Evolutionary conservation across 30 jellyfish, hydroid and myxozoan species (phyloP).

Genomic region (Catostylus mosaicus): DNA sequence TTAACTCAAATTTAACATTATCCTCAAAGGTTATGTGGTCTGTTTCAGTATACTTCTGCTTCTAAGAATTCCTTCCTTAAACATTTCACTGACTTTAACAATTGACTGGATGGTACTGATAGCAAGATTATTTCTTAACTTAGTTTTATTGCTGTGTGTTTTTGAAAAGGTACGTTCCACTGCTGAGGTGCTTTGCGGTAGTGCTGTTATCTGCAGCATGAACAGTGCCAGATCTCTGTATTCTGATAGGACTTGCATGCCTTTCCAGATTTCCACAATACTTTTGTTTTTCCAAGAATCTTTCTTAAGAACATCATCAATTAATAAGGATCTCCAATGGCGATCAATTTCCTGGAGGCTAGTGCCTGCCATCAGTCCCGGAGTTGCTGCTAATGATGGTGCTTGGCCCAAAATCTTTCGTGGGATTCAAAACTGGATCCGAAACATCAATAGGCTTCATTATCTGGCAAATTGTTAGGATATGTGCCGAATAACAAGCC

Average conservation of each 20-base stretch:
- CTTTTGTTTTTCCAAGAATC: slow-evolving; percentile 26
- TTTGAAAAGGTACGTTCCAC: slow-evolving; percentile 56
- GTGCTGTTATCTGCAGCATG: slow-evolving; percentile 54
- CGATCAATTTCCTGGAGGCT: slow-evolving; percentile 48
- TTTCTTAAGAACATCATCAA: slow-evolving; percentile 18
- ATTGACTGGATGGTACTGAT: slow-evolving; percentile 57
- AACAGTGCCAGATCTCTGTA: slow-evolving; percentile 49
- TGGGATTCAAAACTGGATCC: no score
- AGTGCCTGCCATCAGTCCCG: slow-evolving; percentile 4
- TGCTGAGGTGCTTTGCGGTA: slow-evolving; percentile 73
- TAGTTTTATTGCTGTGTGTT: slow-evolving; percentile 45
- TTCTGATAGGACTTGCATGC: not conserved
- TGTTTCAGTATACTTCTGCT: slow-evolving; percentile 9
- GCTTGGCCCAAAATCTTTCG: no score
- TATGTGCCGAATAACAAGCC: no score
- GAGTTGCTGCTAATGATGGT: no score
- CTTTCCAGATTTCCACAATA: slow-evolving; percentile 47
- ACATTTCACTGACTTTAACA: slow-evolving; percentile 58
- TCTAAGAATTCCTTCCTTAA: slow-evolving; percentile 11
- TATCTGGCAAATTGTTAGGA: no score
- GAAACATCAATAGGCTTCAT: no score
- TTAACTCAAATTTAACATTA: not conserved
- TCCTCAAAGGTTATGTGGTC: slow-evolving; percentile 8
- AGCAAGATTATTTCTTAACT: slow-evolving; percentile 33
- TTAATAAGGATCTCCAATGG: slow-evolving; percentile 53